Percentiles rank a stretch among this genome's conserved stretches.
These are phyloP conservation scores for Damaliscus lunatus DNA, from an alignment of 2,113 vertebrate species.

Conservation along the genomic window DNA sequence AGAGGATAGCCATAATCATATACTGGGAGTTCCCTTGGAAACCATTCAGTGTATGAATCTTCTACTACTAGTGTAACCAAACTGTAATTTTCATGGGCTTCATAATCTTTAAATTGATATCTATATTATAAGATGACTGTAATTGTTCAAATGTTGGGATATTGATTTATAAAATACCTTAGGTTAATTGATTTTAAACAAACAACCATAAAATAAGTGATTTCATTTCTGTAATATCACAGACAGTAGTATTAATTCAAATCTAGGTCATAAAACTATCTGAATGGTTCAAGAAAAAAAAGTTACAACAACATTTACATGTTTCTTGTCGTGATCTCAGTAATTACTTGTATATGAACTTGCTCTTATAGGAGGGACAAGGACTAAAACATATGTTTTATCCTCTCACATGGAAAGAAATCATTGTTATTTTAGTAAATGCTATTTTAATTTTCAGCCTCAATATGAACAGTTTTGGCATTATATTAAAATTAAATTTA, in stretches of 20 bases:
- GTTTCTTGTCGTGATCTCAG: neutral
- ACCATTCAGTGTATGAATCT: neutral
- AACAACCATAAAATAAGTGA: neutral
- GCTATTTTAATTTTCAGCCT: slow-evolving; percentile 35
- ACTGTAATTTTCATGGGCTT: neutral
- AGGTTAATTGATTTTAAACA: neutral
- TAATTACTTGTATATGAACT: neutral
- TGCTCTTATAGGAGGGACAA: neutral
- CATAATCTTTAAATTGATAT: neutral
- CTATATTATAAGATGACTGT: neutral
- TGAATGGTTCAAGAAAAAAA: neutral
- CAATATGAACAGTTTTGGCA: slow-evolving; percentile 33
- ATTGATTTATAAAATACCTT: neutral
- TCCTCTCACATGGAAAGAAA: neutral
- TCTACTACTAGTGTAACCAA: neutral
- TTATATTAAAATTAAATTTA: slow-evolving; percentile 69
- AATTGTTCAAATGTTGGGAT: neutral
- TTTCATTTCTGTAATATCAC: neutral
- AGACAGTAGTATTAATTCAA: neutral
- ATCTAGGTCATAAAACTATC: neutral
- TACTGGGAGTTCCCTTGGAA: neutral
- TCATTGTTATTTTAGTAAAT: slow-evolving; percentile 44
- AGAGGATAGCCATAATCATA: neutral
- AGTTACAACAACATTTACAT: neutral
- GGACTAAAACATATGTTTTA: neutral